Evolutionary conservation across 2,888 invertebrate species (phyloP).

Genomic region (Erebia epiphron): DNA sequence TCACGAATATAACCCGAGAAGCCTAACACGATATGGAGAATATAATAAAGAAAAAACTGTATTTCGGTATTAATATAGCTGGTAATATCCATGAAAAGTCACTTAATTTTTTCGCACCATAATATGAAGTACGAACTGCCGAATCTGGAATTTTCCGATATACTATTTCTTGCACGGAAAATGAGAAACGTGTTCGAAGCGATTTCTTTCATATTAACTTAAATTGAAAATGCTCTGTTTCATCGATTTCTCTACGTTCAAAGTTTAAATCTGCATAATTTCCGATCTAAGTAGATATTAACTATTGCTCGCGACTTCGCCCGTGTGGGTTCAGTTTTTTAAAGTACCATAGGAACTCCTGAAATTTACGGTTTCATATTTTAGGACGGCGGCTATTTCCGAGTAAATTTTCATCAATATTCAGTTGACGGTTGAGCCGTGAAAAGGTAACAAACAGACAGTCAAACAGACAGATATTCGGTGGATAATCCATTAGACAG

Average conservation of each 20-base stretch:
- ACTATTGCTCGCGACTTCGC: no score
- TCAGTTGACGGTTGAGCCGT: no score
- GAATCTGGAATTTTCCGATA: not conserved
- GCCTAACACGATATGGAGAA: not conserved
- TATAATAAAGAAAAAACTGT: not conserved
- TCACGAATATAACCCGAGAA: no score
- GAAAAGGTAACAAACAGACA: no score
- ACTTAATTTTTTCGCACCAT: not conserved
- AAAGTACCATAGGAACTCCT: no score
- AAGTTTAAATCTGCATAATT: not conserved
- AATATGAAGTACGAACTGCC: constrained; percentile 6
- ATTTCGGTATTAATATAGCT: not conserved
- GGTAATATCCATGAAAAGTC: constrained; percentile 3
- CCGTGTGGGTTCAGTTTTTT: no score
- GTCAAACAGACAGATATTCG: no score
- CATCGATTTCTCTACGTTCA: not conserved
- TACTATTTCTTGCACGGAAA: not conserved
- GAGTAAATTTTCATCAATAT: no score
- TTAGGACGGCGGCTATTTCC: no score
- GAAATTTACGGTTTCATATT: no score
- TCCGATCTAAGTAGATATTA: not conserved
- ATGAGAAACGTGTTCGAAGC: constrained; percentile 6
- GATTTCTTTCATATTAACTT: constrained; percentile 9
- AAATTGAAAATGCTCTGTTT: constrained; percentile 5
- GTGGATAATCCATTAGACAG: no score